Conservation (phyloP, 1,140 invertebrate genomes). For the Bombus soroeensis region DNA sequence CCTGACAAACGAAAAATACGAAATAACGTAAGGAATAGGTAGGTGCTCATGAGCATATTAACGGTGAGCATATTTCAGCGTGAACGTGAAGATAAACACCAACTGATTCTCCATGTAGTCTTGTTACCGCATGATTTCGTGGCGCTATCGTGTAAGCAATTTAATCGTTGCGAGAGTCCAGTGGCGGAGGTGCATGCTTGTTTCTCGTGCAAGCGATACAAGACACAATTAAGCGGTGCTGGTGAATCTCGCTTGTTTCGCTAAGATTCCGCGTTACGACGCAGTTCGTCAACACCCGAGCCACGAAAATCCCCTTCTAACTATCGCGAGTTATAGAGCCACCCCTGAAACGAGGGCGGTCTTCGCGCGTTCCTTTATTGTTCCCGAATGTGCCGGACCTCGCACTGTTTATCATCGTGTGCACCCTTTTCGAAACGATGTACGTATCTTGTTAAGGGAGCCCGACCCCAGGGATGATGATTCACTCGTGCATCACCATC, state of each 20-base stretch:
- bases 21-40: background rate
- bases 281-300: background rate
- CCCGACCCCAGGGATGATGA: constrained; percentile 58
- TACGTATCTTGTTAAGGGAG: constrained; percentile 50
- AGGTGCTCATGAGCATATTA: background rate
- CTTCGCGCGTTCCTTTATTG: constrained; percentile 42
- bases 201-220: too few species aligned
- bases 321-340: background rate
- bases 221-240: too few species aligned
- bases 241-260: too few species aligned
- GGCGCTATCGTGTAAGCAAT: constrained; percentile 6
- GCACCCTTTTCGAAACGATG: constrained; percentile 55
- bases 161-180: constrained; percentile 17
- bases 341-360: constrained; percentile 22
- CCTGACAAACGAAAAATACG: background rate
- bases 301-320: background rate
- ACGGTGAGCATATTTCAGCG: background rate
- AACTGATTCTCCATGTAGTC: background rate
- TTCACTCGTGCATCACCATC: constrained; percentile 53
- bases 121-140: background rate
- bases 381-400: constrained; percentile 47
- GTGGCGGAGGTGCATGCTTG: too few species aligned
- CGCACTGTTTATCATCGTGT: constrained; percentile 56
- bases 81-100: background rate
- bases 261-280: background rate